phyloP scores from a whole-genome alignment of 2,113 vertebrate genomes.

The Andinoacara biseriatus region DNA sequence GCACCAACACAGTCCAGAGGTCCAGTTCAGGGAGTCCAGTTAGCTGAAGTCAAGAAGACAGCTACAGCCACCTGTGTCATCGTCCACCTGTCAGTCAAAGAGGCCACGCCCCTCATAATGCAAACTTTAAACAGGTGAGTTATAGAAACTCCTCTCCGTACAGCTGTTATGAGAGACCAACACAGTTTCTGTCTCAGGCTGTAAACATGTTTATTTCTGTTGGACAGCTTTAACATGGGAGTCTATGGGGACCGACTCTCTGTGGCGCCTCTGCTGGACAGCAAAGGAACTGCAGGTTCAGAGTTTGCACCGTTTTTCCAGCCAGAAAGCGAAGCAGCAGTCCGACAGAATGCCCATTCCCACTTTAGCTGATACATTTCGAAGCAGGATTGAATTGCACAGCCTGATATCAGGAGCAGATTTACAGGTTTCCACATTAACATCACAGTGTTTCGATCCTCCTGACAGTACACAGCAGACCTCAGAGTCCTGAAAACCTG shows the following conservation, averaged over 20 bases:
- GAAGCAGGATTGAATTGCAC: no score
- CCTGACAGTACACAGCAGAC: not conserved
- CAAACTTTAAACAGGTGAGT: no score
- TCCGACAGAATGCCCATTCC: not conserved
- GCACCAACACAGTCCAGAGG: not conserved
- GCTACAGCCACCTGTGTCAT: not conserved
- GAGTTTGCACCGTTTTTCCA: accelerated
- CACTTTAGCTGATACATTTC: no score
- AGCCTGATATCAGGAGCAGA: not conserved
- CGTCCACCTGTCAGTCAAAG: no score
- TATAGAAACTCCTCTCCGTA: no score
- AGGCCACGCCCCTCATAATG: no score
- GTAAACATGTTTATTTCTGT: no score
- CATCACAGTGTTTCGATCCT: not conserved
- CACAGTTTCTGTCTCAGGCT: no score
- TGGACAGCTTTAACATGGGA: not conserved
- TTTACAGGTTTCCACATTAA: not conserved
- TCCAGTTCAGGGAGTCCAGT: not conserved
- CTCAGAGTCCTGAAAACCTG: not conserved
- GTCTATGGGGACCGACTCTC: not conserved
- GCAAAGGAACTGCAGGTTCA: not conserved
- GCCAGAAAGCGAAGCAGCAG: not conserved
- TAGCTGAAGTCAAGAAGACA: not conserved
- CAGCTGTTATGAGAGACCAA: no score
- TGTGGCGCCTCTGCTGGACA: not conserved